phyloP scores from a whole-genome alignment of 2,113 vertebrate species.

The Perca fluviatilis region DNA sequence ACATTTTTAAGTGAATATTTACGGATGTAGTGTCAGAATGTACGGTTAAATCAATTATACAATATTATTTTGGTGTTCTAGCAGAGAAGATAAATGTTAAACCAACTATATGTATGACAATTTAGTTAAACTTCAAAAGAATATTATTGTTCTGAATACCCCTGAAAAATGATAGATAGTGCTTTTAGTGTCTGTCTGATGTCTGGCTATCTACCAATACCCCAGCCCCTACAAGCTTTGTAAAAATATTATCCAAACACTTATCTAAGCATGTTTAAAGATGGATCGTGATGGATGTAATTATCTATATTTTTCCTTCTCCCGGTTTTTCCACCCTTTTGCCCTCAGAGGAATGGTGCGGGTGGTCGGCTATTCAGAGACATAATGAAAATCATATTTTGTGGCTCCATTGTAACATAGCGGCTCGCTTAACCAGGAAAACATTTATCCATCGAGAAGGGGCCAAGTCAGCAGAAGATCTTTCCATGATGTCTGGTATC shows the following conservation, averaged over 20 bases:
- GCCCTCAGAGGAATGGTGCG: constrained; percentile 56
- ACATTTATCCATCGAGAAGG: constrained; percentile 64
- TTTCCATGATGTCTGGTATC: constrained; percentile 65
- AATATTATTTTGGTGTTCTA: not conserved
- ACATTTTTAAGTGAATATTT: not conserved
- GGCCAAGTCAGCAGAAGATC: constrained; percentile 69
- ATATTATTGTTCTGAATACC: constrained; percentile 6
- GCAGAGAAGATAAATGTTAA: not conserved
- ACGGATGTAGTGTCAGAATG: not conserved
- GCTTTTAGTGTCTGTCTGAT: constrained; percentile 23
- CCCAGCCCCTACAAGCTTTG: constrained; percentile 34
- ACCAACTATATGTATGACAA: not conserved
- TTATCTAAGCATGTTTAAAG: constrained; percentile 68
- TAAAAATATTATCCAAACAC: constrained; percentile 65
- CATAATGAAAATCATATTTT: constrained; percentile 81
- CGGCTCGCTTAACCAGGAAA: constrained; percentile 50
- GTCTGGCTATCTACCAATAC: constrained; percentile 43
- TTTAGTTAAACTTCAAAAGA: constrained; percentile 27
- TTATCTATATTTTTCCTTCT: constrained; percentile 68
- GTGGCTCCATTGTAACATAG: constrained; percentile 68
- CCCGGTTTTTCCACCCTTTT: constrained; percentile 47
- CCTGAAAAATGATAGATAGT: constrained; percentile 13
- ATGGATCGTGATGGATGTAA: constrained; percentile 58
- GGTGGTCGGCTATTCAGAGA: constrained; percentile 75
- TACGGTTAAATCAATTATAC: not conserved